Percentiles rank a stretch among this genome's conserved stretches.
phyloP scores from a whole-genome alignment of 2,113 vertebrate genomes.

The Mugil cephalus region DNA sequence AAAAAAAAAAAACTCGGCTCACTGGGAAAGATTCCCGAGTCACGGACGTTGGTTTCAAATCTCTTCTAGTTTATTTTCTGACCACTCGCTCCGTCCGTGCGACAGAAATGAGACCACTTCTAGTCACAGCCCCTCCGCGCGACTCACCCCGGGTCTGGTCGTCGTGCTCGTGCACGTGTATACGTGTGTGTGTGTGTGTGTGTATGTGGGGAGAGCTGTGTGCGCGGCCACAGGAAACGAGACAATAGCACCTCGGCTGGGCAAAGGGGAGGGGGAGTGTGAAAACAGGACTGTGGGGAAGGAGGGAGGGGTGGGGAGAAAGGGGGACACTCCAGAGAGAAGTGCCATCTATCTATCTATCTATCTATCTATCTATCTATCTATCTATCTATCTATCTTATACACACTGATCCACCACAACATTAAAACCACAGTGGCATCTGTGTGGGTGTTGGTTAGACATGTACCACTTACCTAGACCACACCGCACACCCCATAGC shows the following conservation, averaged over 20 bases:
- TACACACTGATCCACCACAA: too few species aligned
- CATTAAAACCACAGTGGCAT: too few species aligned
- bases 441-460: too few species aligned
- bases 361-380: too few species aligned
- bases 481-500: too few species aligned
- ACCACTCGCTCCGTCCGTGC: constrained; percentile 7
- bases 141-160: constrained; percentile 9
- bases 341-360: not conserved
- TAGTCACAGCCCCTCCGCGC: constrained; percentile 29
- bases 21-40: not conserved
- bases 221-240: constrained; percentile 72
- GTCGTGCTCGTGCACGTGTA: too few species aligned
- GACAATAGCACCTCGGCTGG: constrained; percentile 77
- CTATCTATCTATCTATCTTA: too few species aligned
- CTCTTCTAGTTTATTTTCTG: too few species aligned
- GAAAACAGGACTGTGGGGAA: constrained; percentile 9
- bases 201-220: constrained; percentile 2
- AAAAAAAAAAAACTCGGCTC: not conserved
- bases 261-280: constrained; percentile 17
- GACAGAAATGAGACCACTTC: constrained; percentile 19
- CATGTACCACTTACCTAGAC: too few species aligned
- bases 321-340: too few species aligned
- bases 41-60: not conserved
- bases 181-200: constrained; percentile 8
- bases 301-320: not conserved